Evolutionary conservation across 2,113 vertebrate species (phyloP).

Genomic region (Siniperca chuatsi): DNA sequence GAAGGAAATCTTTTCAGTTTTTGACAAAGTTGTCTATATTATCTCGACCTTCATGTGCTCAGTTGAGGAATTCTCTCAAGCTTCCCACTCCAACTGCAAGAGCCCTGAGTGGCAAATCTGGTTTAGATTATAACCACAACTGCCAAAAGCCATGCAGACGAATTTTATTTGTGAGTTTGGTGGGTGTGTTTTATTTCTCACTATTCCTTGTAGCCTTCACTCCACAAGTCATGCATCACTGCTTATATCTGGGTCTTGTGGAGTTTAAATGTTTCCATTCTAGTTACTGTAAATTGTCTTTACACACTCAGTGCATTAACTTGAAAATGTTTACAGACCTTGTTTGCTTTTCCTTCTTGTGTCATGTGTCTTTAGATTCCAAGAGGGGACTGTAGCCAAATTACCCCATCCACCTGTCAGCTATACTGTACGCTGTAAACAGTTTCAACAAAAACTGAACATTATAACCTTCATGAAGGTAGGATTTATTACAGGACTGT

Average conservation of each 20-base stretch:
- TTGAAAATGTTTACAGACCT: constrained; percentile 10
- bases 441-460: neutral
- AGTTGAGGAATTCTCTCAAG: constrained; percentile 38
- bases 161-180: constrained; percentile 46
- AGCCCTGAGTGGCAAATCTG: constrained; percentile 57
- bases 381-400: neutral
- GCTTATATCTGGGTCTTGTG: constrained; percentile 30
- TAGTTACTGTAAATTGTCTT: constrained; percentile 6
- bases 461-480: neutral
- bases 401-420: neutral
- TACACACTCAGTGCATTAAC: neutral
- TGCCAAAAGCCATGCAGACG: constrained; percentile 54
- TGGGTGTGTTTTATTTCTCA: constrained; percentile 58
- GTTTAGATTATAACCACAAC: constrained; percentile 61
- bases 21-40: constrained; percentile 27
- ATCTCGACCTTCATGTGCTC: constrained; percentile 24
- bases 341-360: neutral
- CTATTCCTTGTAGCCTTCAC: constrained; percentile 42
- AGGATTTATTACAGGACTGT: neutral
- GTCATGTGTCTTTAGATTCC: neutral
- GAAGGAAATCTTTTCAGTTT: constrained; percentile 45
- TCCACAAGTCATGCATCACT: constrained; percentile 28
- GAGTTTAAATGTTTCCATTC: constrained; percentile 34
- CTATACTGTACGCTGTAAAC: neutral
- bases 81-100: constrained; percentile 42